phyloP scores from a whole-genome alignment of 1,140 invertebrate species.

The Leptinotarsa undecemlineata region DNA sequence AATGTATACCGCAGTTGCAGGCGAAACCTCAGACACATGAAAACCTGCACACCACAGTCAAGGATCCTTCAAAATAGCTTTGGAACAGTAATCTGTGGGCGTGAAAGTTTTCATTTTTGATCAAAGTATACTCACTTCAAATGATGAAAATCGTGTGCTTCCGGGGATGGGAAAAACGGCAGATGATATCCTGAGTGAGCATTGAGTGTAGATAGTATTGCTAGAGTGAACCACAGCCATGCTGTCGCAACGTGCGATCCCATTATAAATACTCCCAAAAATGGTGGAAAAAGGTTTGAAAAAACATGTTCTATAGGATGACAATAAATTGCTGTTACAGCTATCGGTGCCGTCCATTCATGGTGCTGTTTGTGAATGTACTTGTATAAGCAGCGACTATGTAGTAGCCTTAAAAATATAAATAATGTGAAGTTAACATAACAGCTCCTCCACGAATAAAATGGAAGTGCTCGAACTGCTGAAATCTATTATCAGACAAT shows the following conservation, averaged over 20 bases:
- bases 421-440: not conserved
- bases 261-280: conserved; percentile 79
- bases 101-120: no score
- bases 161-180: conserved; percentile 86
- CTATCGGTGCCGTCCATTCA: conserved; percentile 84
- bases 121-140: conserved; percentile 67
- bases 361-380: conserved; percentile 86
- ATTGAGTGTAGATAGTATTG: conserved; percentile 79
- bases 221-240: conserved; percentile 83
- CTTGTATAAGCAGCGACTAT: conserved; percentile 77
- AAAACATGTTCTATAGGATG: conserved; percentile 87
- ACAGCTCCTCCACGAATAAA: no score
- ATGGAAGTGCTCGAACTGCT: no score
- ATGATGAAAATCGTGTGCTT: conserved; percentile 91
- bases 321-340: conserved; percentile 82
- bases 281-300: conserved; percentile 79
- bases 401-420: conserved; percentile 66
- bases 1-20: no score
- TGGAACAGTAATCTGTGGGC: no score
- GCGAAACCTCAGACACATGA: no score
- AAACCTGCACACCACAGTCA: no score
- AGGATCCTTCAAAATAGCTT: no score
- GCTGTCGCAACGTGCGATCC: conserved; percentile 81
- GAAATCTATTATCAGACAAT: no score
- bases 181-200: conserved; percentile 89